Base-by-base conservation (phyloP, 2,888 invertebrate genomes). In the Phoenoteleia sp. region DNA sequence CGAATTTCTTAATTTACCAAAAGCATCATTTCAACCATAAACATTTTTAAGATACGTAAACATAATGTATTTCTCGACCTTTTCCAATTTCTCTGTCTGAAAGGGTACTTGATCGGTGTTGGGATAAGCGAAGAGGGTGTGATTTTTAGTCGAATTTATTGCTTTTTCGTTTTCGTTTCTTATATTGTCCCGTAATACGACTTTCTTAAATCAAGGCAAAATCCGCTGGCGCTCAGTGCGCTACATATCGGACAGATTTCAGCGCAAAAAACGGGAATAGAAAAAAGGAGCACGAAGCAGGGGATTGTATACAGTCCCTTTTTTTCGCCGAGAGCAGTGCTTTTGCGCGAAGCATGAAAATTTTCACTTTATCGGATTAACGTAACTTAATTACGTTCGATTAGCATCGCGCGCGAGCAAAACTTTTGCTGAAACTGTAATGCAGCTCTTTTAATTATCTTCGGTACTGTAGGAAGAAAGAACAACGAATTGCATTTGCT, bases 331-430 rank as follows among this genome's bases (percentile, higher is more conserved):
- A 27, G 21, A 29, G 19, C 54, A 13, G 25, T 13, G 36, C 42
- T n/a, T 19, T 45, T 25, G 17, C 36, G 72, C 67, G 19, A 17
- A 47, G 66, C 56, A 64, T 60, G 62, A 76, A 71, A 71, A 64
- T 82, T 69, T 82, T 54, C 75, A 58, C 69, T 82, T 76, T 62
- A 72, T 71, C 69, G 56, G 64, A 81, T 81, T 64, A 76, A 81
- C 36, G 67, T 81, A 72, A 82, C 72, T 82, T 77, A 72, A 82
- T 82, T 77, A 82, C 47, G 39, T 69, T 76, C 67, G 77, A 83
- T 83, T 77, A 77, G 54, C 66, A 82, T 74, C 74, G 45, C 62
- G 58, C 56, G 52, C 58, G 17, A 58, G 25, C 39, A 66, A 66
- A 77, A 77, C 66, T 83, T 72, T 76, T 23, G 42, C 67, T 64